phyloP scores from a whole-genome alignment of 2,797 vertebrate genomes.

The Huso huso region DNA sequence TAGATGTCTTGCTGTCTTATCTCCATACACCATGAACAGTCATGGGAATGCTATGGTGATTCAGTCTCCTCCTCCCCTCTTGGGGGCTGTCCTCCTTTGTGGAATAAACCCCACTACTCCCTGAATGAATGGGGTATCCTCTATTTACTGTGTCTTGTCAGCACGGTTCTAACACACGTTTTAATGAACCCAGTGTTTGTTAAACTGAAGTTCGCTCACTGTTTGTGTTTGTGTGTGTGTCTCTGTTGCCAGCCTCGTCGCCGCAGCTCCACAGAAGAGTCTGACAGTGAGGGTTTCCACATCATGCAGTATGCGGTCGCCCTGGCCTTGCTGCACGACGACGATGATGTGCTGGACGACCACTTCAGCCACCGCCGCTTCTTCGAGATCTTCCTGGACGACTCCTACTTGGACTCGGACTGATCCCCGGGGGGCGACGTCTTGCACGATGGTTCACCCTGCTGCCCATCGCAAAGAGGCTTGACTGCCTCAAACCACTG shows the following conservation, averaged over 20 bases:
- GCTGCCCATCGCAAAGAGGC: background rate
- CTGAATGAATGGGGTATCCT: no score
- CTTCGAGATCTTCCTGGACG: conserved; percentile 10
- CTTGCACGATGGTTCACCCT: background rate
- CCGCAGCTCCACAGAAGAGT: conserved; percentile 30
- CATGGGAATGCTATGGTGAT: no score
- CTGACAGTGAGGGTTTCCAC: conserved; percentile 43
- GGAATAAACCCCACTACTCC: no score
- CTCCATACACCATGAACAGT: no score
- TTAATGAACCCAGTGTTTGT: no score
- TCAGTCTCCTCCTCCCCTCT: no score
- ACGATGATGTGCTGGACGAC: conserved; percentile 13
- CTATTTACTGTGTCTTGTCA: no score
- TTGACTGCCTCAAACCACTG: no score
- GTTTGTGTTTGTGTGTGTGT: background rate
- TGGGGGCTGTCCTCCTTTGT: no score
- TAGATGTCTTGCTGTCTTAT: no score
- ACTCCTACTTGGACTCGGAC: conserved; percentile 25
- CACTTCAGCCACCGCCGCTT: fast-evolving
- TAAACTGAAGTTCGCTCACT: no score
- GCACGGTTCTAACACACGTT: no score
- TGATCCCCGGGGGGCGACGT: background rate
- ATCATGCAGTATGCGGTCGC: conserved; percentile 54
- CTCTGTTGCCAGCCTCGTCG: conserved; percentile 1
- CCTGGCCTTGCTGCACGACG: conserved; percentile 40